Evolutionary conservation across 30 jellyfish, hydroid and myxozoan species (phyloP), one percentile per base, ranked within the genome.

Genomic region (Cassiopea andromeda): DNA sequence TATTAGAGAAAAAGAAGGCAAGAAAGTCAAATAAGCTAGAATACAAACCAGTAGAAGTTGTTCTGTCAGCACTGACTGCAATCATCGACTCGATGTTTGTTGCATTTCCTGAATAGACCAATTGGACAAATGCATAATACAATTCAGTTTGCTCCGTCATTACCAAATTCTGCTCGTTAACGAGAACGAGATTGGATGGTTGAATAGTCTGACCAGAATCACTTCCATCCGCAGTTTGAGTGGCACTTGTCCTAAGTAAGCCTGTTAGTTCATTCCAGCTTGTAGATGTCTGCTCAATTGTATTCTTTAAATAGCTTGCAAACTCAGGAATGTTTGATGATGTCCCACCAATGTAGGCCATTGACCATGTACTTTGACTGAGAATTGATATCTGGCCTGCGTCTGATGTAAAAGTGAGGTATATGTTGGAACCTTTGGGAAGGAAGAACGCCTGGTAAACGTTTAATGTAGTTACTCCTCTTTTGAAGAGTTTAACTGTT

Each of bases 81-180:
- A 91, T 60, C 91, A 95, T 78, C 1, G 93, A 82, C 77, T 91
- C 96, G 10, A 95, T n/a, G 80, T 78, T 75, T 15, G 91, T 77
- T 0, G 97, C 97, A 44, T 75, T 82, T 54, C 99, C 99, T 50
- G 95, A 73, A 77, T 86, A 73, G 50, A 92, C 98, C 88, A 95
- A 69, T 68, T 79, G 85, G 43, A 89, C 96, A 60, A 97, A 74
- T 12, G 89, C 94, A 59, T 87, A 95, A 72, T 91, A 95, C 43
- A 91, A 73, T 12, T 91, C 98, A 10, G 99, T 91, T 45, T 92
- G 93, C 1, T 75, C 91, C 6, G 87, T 78, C 76, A 85, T 81
- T n/a, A 91, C 92, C 46, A 88, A 81, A 60, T 84, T 93, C 85
- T 77, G 82, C 12, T 81, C 46, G 15, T 58, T 69, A 64, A 59